Evolutionary conservation across 2,113 vertebrate genomes (phyloP).

Genomic region (Pachyramphus minor): DNA sequence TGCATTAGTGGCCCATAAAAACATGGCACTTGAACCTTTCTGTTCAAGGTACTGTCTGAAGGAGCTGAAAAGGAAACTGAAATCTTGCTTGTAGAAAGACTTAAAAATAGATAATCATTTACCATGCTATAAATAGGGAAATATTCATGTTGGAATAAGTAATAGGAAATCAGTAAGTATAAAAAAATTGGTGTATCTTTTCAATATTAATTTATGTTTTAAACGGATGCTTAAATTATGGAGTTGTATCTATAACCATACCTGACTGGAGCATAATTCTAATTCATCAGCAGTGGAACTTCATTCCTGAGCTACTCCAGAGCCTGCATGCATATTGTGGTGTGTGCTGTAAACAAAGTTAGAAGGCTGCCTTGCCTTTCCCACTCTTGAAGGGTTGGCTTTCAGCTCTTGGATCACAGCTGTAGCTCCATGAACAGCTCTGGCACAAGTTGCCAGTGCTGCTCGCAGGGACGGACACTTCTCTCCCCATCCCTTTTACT

Average conservation of each 20-base stretch:
- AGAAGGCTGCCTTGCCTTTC: background rate
- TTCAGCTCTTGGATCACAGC: background rate
- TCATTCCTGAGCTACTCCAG: background rate
- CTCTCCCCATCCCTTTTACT: background rate
- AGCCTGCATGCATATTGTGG: background rate
- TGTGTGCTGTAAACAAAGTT: background rate
- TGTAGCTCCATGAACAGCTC: background rate
- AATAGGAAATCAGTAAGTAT: background rate
- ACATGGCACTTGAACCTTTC: background rate
- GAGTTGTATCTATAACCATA: background rate
- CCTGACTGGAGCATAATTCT: background rate
- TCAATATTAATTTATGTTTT: background rate
- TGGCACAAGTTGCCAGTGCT: background rate
- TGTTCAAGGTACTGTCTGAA: background rate
- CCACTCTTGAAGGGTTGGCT: background rate
- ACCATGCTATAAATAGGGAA: background rate
- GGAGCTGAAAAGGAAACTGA: background rate
- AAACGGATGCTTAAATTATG: background rate
- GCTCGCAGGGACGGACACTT: accelerated
- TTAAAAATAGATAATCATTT: background rate
- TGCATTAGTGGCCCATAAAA: constrained; percentile 4
- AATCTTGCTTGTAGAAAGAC: background rate
- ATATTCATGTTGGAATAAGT: background rate
- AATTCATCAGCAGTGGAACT: background rate
- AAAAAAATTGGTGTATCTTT: background rate